These are phyloP conservation scores for Thecocarcelia acutangulata DNA, from an alignment of 2,888 invertebrate genomes.

Conservation along the genomic window DNA sequence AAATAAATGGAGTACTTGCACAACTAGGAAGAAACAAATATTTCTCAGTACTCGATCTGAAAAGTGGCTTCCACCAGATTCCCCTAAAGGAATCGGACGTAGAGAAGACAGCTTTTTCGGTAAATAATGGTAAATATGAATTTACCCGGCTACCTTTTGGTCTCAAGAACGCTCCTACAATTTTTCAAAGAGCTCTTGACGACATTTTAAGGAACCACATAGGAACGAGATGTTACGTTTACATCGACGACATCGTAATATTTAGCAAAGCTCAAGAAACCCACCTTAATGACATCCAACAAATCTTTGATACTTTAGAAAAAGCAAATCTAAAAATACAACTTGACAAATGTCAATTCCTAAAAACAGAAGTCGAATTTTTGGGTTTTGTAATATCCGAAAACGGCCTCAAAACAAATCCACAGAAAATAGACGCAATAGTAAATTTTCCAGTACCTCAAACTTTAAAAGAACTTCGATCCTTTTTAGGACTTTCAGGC, in stretches of 20 bases:
- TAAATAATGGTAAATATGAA: background rate
- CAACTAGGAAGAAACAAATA: too few species aligned
- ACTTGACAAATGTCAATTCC: constrained; percentile 2
- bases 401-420: too few species aligned
- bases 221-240: too few species aligned
- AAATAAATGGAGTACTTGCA: too few species aligned
- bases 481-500: too few species aligned
- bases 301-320: constrained; percentile 2
- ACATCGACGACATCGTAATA: background rate
- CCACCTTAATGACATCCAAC: background rate
- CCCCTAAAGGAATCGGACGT: background rate
- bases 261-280: background rate
- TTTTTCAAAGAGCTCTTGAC: too few species aligned
- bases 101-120: constrained; percentile 5
- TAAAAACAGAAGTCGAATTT: background rate
- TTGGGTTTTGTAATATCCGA: background rate
- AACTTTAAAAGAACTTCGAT: too few species aligned
- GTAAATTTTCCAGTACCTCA: too few species aligned
- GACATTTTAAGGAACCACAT: background rate
- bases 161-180: too few species aligned
- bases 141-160: background rate
- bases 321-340: constrained; percentile 2
- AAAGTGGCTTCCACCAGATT: too few species aligned
- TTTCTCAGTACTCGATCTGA: too few species aligned
- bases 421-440: too few species aligned